phyloP scores from a whole-genome alignment of 1,140 invertebrate genomes.

The Doryteuthis pealeii region DNA sequence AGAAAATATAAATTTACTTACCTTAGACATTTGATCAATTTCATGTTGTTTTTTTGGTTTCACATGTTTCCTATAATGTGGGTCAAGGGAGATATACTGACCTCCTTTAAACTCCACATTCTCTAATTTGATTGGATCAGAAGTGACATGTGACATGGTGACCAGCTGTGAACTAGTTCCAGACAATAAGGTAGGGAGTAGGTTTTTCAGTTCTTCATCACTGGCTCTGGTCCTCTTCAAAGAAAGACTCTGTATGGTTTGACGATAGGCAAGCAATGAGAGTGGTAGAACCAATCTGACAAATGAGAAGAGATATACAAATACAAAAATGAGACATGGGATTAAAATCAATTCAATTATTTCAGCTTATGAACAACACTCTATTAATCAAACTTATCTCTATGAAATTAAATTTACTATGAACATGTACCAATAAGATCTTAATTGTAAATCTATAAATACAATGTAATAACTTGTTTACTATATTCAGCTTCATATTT shows the following conservation, averaged over 20 bases:
- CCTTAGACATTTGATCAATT: slow-evolving; percentile 71
- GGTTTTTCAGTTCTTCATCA: slow-evolving; percentile 12
- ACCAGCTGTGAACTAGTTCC: background rate
- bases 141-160: background rate
- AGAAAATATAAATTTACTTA: slow-evolving; percentile 47
- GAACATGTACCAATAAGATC: too few species aligned
- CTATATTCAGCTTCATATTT: too few species aligned
- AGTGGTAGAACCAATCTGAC: slow-evolving; percentile 63
- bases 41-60: slow-evolving; percentile 87
- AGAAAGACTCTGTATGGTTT: slow-evolving; percentile 38
- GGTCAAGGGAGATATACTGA: slow-evolving; percentile 63
- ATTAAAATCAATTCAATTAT: too few species aligned
- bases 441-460: too few species aligned
- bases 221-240: slow-evolving; percentile 39
- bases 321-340: too few species aligned
- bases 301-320: background rate
- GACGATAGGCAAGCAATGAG: slow-evolving; percentile 68
- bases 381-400: too few species aligned
- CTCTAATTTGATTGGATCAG: slow-evolving; percentile 20
- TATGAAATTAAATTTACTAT: too few species aligned
- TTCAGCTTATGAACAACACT: too few species aligned
- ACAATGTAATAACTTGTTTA: too few species aligned
- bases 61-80: slow-evolving; percentile 77
- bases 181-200: background rate
- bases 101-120: slow-evolving; percentile 56